Evolutionary conservation across 1,140 invertebrate species (phyloP), one percentile per base, ranked within the genome.

Genomic region (Rhyzopertha dominica): DNA sequence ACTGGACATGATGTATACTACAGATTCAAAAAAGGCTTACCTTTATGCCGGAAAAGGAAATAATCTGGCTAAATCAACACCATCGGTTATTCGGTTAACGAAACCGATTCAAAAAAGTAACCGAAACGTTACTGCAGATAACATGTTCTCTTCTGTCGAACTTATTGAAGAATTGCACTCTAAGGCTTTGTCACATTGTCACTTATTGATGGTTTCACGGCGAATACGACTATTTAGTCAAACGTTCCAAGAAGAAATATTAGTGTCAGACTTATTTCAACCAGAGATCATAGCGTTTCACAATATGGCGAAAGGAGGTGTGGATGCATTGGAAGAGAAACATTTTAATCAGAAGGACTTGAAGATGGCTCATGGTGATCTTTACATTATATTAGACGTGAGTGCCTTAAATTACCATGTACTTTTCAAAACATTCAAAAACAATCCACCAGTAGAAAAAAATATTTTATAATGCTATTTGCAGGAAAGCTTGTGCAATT

Each of bases 241-340:
- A 59, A 54, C 45, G 47, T 50, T 4, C 49, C 56, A 26, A 63
- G 59, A 55, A 59, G 51, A 39, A 55, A 60, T 20, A 51, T 59
- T 44, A 45, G 53, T 17, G 47, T 65, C 20, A 35, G 62, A 19
- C 46, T 65, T 13, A 29, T 66, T 13, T 64, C 60, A 5, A 50
- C 61, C 68, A 29, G 57, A 68, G 45, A 60, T 67, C 19, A 54
- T 66, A 12, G n/a, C 42, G 2, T 53, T 55, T 41, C 68, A 60
- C 34, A 58, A 58, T 43, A 9, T 4, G 18, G 70, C 67, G n/a
- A 74, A 73, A 61, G 63, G 63, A 39, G 63, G 62, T 23, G 66
- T 71, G 1, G 68, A 71, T 51, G 43, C 49, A 13, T 42, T 71
- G 5, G 66, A 73, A 48, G 42, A 68, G 41, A 59, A 63, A 40